A percentile compares a stretch with the other conserved stretches of the same genome.
These are phyloP conservation scores for Ginglymostoma cirratum DNA, from an alignment of 2,113 vertebrate genomes.

Conservation along the genomic window DNA sequence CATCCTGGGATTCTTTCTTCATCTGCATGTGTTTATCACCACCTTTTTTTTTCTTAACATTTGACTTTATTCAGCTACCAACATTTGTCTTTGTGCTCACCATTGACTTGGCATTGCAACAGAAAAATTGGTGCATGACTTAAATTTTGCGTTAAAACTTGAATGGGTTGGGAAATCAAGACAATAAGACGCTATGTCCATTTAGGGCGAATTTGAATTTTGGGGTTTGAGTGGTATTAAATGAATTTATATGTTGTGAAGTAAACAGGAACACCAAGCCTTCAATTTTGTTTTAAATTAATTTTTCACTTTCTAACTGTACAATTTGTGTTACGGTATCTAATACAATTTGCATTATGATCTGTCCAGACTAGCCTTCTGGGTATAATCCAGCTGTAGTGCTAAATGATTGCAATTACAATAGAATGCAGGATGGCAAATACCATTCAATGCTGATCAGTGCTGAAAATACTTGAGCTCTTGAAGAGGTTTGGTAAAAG, in stretches of 20 bases:
- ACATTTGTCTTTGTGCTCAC: not conserved
- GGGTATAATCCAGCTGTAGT: not conserved
- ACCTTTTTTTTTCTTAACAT: not conserved
- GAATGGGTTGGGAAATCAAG: not conserved
- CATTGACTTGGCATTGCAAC: not conserved
- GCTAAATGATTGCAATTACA: not conserved
- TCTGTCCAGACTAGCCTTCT: not conserved
- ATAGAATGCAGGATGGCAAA: not conserved
- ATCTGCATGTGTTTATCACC: constrained; percentile 37
- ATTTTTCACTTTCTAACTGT: not conserved
- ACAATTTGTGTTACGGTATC: not conserved
- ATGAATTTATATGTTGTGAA: not conserved
- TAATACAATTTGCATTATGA: not conserved
- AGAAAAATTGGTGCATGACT: not conserved
- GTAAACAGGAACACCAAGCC: not conserved
- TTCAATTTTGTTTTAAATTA: not conserved
- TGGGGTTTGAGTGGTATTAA: not conserved
- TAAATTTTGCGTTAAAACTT: not conserved
- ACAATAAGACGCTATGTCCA: not conserved
- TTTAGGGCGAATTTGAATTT: not conserved
- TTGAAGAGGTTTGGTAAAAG: not conserved
- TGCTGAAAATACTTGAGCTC: not conserved
- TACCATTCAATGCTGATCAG: not conserved
- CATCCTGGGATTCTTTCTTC: constrained; percentile 48
- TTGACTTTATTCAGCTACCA: not conserved